These are phyloP conservation scores for Regulus satrapa DNA, from an alignment of 2,113 vertebrate species.

Conservation along the genomic window DNA sequence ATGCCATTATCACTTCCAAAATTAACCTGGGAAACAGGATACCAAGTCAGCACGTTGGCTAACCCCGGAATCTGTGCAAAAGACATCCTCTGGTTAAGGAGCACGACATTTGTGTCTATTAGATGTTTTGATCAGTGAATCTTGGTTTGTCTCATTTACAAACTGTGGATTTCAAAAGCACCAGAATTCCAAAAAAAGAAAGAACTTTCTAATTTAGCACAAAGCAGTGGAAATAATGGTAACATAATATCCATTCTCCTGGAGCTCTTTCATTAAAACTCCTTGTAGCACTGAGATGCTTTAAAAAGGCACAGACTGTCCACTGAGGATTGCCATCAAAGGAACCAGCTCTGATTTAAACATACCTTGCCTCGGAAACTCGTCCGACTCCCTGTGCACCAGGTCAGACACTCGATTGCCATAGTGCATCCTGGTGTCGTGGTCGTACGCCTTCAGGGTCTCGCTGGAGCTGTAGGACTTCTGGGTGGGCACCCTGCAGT, in stretches of 20 bases:
- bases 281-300: background rate
- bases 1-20: background rate
- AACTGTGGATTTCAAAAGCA: background rate
- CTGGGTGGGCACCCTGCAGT: constrained; percentile 93
- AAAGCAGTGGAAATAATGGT: background rate
- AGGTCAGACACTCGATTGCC: constrained; percentile 90
- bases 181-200: background rate
- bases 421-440: constrained; percentile 91
- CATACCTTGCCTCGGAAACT: constrained; percentile 93
- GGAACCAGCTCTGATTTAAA: background rate
- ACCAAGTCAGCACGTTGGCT: background rate
- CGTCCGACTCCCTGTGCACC: constrained; percentile 92
- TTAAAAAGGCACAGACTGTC: background rate
- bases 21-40: background rate
- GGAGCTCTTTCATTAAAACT: background rate
- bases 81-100: background rate
- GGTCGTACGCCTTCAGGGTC: constrained; percentile 93
- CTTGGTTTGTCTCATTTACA: background rate
- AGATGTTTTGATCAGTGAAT: background rate
- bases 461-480: constrained; percentile 98
- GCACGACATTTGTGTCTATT: background rate
- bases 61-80: background rate
- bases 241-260: background rate
- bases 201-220: background rate
- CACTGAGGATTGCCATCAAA: accelerated